phyloP scores from a whole-genome alignment of 2,113 vertebrate genomes.

The Eonycteris spelaea region DNA sequence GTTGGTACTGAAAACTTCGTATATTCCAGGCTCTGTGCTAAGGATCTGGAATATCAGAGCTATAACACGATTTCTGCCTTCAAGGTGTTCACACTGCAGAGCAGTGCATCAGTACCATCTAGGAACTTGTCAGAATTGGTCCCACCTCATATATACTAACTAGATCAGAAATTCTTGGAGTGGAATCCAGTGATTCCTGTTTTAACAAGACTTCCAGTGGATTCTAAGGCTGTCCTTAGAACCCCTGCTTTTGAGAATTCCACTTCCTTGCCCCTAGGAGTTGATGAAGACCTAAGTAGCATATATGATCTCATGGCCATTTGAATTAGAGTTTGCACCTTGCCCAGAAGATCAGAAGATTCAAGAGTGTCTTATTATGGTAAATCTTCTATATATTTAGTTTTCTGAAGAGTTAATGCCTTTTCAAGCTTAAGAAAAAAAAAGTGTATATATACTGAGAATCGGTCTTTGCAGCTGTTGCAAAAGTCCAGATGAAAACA shows the following conservation, averaged over 20 bases:
- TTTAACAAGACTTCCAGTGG: background rate
- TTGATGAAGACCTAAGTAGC: background rate
- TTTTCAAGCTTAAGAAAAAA: slow-evolving; percentile 18
- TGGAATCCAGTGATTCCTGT: background rate
- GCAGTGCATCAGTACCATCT: background rate
- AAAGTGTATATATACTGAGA: background rate
- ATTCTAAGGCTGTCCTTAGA: background rate
- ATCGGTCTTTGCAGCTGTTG: background rate
- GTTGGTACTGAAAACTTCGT: background rate
- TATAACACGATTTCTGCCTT: background rate
- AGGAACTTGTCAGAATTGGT: background rate
- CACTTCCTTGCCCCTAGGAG: background rate
- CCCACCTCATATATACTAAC: background rate
- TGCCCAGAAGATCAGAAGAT: background rate
- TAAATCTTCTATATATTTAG: background rate
- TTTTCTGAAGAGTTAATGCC: background rate
- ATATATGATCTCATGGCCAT: background rate
- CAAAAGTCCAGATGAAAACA: background rate
- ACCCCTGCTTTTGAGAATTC: background rate
- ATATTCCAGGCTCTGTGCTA: background rate
- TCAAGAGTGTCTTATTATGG: background rate
- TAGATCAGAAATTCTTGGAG: background rate
- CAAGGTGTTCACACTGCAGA: background rate
- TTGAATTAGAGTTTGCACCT: background rate
- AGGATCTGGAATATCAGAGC: background rate